Evolutionary conservation across 2,113 vertebrate genomes (phyloP), one percentile per base, ranked within the genome.

Genomic region (Copsychus sechellarum): DNA sequence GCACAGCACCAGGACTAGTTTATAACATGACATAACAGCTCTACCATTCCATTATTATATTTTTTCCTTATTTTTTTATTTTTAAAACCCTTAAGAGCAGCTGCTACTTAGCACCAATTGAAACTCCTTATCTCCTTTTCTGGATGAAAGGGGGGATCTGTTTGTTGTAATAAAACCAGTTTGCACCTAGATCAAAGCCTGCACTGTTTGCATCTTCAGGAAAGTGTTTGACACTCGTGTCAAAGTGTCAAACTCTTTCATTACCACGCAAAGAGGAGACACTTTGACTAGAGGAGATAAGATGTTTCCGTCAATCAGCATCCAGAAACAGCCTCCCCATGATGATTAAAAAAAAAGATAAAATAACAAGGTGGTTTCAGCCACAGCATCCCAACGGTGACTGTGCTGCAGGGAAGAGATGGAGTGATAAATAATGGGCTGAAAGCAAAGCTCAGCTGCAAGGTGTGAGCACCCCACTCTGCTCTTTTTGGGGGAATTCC

Each of bases 171-270:
- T 19, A 72, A 92, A 94, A 88, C 65, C 80, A 36, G 94, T 95
- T 92, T 93, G 91, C 88, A 93, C 94, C 80, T 66, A 81, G 77
- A 97, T 95, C 96, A 95, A 95, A 96, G 96, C 34, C 85, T 70
- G 36, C 5, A 2, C 88, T 56, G 82, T 83, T 78, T 58, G 80
- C 72, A 38, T 81, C 50, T 1, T 19, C 0, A 0, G 67, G 53
- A 28, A 85, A 95, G 80, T 78, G 88, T 92, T 93, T 86, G 95
- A 93, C 96, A 84, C 80, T 36, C 8, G 9, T 94, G 96, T 94
- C 95, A 94, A 96, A 91, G 93, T 74, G 95, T 91, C 95, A 92
- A 93, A 96, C 95, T 93, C 89, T 84, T 95, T 95, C 91, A 97
- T 94, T 92, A 94, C 92, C 57, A 82, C 67, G 26, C n/a, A 54